Conservation (phyloP, 2,113 vertebrate genomes). For the Columba livia region DNA sequence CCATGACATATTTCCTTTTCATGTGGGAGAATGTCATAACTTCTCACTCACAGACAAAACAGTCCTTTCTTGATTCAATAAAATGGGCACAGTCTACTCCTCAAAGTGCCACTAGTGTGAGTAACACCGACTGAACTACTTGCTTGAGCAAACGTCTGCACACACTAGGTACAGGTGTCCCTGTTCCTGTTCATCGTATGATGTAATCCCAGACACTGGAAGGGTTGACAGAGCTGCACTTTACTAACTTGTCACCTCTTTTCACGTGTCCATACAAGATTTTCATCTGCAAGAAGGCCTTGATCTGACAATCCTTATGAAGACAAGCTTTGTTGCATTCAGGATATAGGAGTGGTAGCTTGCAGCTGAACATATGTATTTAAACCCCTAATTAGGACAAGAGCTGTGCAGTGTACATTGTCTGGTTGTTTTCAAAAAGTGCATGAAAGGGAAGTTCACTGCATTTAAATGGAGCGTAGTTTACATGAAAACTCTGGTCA, state of each 20-base stretch:
- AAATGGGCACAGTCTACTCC: neutral
- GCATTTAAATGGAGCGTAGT: neutral
- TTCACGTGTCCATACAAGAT: neutral
- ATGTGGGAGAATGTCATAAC: neutral
- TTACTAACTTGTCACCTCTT: neutral
- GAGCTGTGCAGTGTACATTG: neutral
- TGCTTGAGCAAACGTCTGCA: neutral
- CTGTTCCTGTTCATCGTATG: neutral
- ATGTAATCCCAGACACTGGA: neutral
- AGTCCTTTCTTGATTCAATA: neutral
- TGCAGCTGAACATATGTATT: neutral
- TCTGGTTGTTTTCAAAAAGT: neutral
- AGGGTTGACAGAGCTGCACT: neutral
- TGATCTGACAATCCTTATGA: neutral
- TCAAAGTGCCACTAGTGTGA: neutral
- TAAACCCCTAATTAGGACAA: neutral
- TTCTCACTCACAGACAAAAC: neutral
- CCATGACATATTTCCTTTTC: neutral
- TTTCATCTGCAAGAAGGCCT: neutral
- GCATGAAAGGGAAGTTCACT: neutral
- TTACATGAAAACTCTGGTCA: neutral
- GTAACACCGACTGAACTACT: neutral
- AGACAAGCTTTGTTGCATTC: neutral
- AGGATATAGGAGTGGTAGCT: neutral
- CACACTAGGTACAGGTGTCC: neutral